Evolutionary conservation across 2,888 invertebrate genomes (phyloP).

Genomic region (Melanostoma mellinum): DNA sequence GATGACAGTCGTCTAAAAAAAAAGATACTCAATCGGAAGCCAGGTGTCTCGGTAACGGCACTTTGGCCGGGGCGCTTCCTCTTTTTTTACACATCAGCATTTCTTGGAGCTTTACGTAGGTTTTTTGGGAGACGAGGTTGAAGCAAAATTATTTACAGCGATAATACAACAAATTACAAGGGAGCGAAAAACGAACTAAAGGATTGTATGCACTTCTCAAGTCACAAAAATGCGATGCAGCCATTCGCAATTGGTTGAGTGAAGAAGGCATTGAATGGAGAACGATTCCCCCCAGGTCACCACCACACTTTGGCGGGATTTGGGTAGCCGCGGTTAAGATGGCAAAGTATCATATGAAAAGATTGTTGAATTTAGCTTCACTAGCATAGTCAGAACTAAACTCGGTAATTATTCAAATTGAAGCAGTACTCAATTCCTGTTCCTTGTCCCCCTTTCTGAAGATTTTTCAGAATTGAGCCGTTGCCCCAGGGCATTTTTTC

Average conservation of each 20-base stretch:
- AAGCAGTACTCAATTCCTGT: conserved; percentile 21
- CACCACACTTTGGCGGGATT: neutral
- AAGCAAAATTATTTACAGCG: neutral
- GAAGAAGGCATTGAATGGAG: too few relatives aligned
- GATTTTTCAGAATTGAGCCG: conserved; percentile 18
- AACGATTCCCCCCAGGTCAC: neutral
- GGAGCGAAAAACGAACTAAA: neutral
- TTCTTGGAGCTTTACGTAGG: neutral
- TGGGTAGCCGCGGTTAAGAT: neutral
- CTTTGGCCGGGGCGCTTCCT: too few relatives aligned
- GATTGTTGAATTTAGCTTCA: conserved; percentile 1
- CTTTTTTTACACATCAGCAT: neutral
- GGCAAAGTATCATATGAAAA: neutral
- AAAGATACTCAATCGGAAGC: too few relatives aligned
- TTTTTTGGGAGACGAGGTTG: neutral
- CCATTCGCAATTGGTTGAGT: too few relatives aligned
- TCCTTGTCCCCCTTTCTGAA: conserved; percentile 22
- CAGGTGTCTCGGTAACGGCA: too few relatives aligned
- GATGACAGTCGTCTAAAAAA: too few relatives aligned
- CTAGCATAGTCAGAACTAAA: conserved; percentile 13
- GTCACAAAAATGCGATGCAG: too few relatives aligned
- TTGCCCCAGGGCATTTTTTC: conserved; percentile 41
- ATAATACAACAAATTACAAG: conserved; percentile 1
- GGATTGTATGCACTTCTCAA: too few relatives aligned
- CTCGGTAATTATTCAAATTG: conserved; percentile 7